These are phyloP conservation scores for Collichthys lucidus DNA, from an alignment of 2,113 vertebrate species.

Conservation along the genomic window DNA sequence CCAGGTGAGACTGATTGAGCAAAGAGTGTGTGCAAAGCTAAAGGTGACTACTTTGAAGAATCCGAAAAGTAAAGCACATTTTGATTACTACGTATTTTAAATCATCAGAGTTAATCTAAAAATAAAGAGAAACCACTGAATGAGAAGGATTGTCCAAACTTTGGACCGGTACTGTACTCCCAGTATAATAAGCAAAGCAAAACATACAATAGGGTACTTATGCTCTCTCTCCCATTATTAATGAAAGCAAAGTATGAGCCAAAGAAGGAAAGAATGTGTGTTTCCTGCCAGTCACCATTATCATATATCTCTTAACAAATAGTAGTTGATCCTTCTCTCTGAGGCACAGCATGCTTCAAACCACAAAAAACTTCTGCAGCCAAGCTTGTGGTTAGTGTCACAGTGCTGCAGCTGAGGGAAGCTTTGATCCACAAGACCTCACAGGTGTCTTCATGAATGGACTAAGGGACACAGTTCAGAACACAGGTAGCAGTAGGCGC, in stretches of 20 bases:
- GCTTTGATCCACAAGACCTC: background rate
- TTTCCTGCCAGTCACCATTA: conserved; percentile 21
- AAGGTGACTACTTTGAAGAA: too few species aligned
- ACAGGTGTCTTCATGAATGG: background rate
- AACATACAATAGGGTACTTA: background rate
- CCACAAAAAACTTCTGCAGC: conserved; percentile 17
- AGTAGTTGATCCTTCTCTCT: conserved; percentile 23
- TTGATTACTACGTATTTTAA: too few species aligned
- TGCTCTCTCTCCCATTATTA: background rate
- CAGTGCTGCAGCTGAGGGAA: background rate
- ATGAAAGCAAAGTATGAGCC: background rate
- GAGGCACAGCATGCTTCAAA: background rate
- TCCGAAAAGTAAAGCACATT: too few species aligned
- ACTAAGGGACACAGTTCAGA: background rate
- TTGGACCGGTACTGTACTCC: too few species aligned
- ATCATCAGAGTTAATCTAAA: background rate
- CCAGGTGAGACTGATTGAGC: too few species aligned
- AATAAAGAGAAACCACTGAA: too few species aligned
- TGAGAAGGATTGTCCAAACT: too few species aligned
- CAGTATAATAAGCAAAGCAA: background rate
- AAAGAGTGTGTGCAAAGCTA: too few species aligned
- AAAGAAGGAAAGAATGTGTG: conserved; percentile 10
- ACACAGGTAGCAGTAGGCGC: background rate
- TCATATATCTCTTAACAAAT: conserved; percentile 43
- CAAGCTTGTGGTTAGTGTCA: conserved; percentile 10